Percentiles rank a stretch among this genome's conserved stretches.
Conservation (phyloP, 2,888 invertebrate species). For the Dione juno region DNA sequence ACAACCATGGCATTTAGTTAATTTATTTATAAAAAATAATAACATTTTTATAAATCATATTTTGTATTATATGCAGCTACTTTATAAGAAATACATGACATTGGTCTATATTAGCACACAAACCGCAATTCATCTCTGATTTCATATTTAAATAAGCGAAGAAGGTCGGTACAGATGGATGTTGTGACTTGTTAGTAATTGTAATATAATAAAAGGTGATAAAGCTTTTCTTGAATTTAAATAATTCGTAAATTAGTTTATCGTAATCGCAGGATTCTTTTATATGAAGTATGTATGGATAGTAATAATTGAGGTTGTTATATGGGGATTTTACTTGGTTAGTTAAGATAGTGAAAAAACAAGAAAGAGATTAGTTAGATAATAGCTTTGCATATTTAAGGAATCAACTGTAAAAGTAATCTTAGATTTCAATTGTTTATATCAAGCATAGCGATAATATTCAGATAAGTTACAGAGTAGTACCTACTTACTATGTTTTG, state of each 20-base stretch:
- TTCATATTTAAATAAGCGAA: slow-evolving; percentile 17
- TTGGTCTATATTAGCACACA: background rate
- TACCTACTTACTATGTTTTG: too few species aligned
- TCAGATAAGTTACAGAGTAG: slow-evolving; percentile 32
- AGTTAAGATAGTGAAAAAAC: background rate
- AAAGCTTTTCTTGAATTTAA: background rate
- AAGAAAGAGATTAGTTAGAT: background rate
- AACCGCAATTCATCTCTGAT: slow-evolving; percentile 20
- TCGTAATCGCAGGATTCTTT: too few species aligned
- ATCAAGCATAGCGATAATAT: slow-evolving; percentile 34
- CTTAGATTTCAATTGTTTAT: slow-evolving; percentile 32
- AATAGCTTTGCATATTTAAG: background rate
- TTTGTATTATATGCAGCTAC: background rate
- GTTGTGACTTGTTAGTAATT: slow-evolving; percentile 2
- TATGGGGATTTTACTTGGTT: too few species aligned
- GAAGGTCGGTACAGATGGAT: background rate
- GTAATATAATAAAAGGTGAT: background rate
- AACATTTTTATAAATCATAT: background rate
- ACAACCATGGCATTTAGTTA: background rate
- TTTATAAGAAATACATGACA: slow-evolving; percentile 9
- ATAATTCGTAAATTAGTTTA: background rate
- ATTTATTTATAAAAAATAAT: background rate
- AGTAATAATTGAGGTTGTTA: too few species aligned
- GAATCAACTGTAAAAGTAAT: background rate
- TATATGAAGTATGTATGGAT: too few species aligned